Evolutionary conservation across 2,113 vertebrate species (phyloP).

Genomic region (Hepsetus odoe): DNA sequence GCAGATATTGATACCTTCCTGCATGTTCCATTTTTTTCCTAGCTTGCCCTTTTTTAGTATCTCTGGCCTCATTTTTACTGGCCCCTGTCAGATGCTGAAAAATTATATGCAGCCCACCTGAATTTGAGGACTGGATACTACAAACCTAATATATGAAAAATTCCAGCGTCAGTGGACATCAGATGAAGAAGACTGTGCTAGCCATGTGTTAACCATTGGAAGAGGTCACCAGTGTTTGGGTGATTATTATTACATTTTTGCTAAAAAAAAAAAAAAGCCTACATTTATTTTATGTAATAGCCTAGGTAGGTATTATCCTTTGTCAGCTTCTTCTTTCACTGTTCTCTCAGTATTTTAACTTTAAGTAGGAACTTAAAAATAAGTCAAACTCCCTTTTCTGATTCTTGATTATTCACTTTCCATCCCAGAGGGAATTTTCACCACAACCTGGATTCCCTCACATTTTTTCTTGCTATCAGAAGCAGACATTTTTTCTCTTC

Average conservation of each 20-base stretch:
- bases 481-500: not conserved
- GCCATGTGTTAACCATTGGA: not conserved
- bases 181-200: not conserved
- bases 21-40: constrained; percentile 17
- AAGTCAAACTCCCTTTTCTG: not conserved
- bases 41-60: constrained; percentile 29
- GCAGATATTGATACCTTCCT: constrained; percentile 22
- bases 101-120: constrained; percentile 16
- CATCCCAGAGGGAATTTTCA: not conserved
- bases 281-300: not conserved
- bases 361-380: not conserved
- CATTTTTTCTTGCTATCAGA: not conserved
- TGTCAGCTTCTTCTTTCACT: not conserved
- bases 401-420: not conserved
- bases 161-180: not conserved
- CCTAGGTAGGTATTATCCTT: not conserved
- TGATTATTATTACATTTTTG: not conserved
- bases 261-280: not conserved
- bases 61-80: constrained; percentile 34
- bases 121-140: not conserved
- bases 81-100: constrained; percentile 7
- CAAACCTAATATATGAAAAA: not conserved
- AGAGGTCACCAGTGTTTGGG: not conserved
- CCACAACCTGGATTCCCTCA: not conserved
- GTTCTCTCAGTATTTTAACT: not conserved